These are phyloP conservation scores for Chloroceryle inda DNA, from an alignment of 2,797 vertebrate species.

Conservation along the genomic window DNA sequence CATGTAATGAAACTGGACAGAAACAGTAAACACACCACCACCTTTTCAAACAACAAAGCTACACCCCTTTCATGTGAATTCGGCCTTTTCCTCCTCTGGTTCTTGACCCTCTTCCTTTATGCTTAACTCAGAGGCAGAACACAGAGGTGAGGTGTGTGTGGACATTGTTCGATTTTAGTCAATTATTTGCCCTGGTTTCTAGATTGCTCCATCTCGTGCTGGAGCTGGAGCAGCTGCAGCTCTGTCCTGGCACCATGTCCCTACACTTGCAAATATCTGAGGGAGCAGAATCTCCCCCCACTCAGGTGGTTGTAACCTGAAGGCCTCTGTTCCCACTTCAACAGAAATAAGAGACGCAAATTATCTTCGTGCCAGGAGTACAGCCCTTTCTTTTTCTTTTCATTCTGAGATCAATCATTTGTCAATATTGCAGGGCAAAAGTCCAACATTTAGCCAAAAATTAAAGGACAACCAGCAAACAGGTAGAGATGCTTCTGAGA, in stretches of 20 bases:
- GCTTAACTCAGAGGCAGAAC: background rate
- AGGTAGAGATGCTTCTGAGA: background rate
- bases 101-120: background rate
- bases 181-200: background rate
- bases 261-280: background rate
- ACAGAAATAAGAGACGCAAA: background rate
- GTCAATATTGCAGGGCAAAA: background rate
- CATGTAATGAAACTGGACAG: background rate
- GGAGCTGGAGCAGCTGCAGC: background rate
- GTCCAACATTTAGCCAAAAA: background rate
- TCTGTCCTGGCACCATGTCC: background rate
- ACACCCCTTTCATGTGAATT: accelerated
- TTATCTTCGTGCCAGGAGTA: background rate
- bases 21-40: background rate
- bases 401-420: background rate
- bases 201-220: background rate
- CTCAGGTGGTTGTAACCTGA: background rate
- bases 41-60: background rate
- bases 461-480: background rate
- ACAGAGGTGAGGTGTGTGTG: background rate
- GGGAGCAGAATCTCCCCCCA: background rate
- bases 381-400: background rate
- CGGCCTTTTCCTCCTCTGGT: background rate
- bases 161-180: background rate
- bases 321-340: background rate